Base-by-base conservation (phyloP, 2,113 vertebrate genomes). In the Macquaria australasica region DNA sequence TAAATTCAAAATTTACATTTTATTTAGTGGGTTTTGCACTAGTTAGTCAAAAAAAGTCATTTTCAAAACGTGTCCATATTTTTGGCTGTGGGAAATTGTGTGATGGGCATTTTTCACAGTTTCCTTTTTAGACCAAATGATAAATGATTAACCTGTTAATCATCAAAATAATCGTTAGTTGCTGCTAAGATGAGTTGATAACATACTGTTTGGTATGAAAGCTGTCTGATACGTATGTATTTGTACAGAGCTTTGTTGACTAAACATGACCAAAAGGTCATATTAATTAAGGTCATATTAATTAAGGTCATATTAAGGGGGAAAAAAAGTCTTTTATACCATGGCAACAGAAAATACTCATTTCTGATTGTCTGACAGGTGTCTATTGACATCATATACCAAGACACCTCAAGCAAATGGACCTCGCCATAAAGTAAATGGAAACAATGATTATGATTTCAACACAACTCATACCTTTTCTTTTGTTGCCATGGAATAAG, bases 341-440 rank as follows among this genome's bases (percentile, higher is more conserved):
- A 23, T 34, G 25, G 56, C 58, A 48, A 48, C 28, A 0, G n/a
- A 45, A 60, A 28, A 45, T 34, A 5, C 18, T 50, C 7, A 11
- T 69, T 43, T 69, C 43, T 69, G 37, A 59, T 28, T 73, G 15
- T 1, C 28, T 48, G 72, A 43, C 71, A 73, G 56, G 37, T 50
- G 23, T 25, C 21, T 0, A 25, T 53, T 39, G 14, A 77, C 39
- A 25, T 37, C 31, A 34, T 20, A 2, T 20, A 4, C 4, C 6
- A 39, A 28, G 62, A 41, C 31, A n/a, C 41, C 6, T 58, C 7
- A 45, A 45, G 39, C 12, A 21, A 10, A 72, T 31, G 58, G n/a
- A 6, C 12, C 48, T 73, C 34, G 31, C 23, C 3, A 1, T 25
- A 5, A 58, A 28, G 37, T 48, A 18, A 79, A 59, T 50, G 25